phyloP scores from a whole-genome alignment of 92 coral and sea anemone species.

The Porites cylindrica region DNA sequence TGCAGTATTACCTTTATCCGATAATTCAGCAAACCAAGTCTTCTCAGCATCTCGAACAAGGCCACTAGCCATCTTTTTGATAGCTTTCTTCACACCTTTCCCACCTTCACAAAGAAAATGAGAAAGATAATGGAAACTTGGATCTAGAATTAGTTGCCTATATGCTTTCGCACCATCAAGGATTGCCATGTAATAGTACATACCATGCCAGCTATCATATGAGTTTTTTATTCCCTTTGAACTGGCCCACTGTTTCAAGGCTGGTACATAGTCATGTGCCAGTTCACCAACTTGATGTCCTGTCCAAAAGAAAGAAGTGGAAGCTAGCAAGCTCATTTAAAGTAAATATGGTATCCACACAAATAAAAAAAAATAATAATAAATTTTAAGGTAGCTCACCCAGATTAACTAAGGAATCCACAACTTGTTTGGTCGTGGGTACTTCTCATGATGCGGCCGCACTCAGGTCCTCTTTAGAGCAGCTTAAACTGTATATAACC shows the following conservation, averaged over 20 bases:
- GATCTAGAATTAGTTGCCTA: too few species aligned
- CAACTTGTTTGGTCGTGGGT: constrained; percentile 42
- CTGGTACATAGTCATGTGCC: constrained; percentile 43
- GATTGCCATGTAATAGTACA: background rate
- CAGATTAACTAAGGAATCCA: constrained; percentile 11
- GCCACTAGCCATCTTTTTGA: constrained; percentile 19
- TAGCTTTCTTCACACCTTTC: background rate
- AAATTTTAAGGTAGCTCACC: constrained; percentile 1
- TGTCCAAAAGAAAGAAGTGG: background rate
- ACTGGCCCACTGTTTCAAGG: constrained; percentile 11
- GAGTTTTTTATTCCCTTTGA: constrained; percentile 33
- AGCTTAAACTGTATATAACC: constrained; percentile 16
- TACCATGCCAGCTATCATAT: constrained; percentile 46
- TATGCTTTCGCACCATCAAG: too few species aligned
- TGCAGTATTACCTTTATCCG: constrained; percentile 17
- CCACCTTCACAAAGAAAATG: too few species aligned
- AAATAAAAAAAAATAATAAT: too few species aligned
- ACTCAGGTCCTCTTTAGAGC: constrained; percentile 28
- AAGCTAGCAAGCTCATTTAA: too few species aligned
- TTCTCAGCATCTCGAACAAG: constrained; percentile 25
- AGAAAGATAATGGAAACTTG: too few species aligned
- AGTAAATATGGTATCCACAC: too few species aligned
- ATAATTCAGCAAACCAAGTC: constrained; percentile 27
- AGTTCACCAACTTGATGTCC: constrained; percentile 26
- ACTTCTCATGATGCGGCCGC: constrained; percentile 46